Evolutionary conservation across 1,140 invertebrate species (phyloP), one percentile per base, ranked within the genome.

Genomic region (Drosophila busckii): DNA sequence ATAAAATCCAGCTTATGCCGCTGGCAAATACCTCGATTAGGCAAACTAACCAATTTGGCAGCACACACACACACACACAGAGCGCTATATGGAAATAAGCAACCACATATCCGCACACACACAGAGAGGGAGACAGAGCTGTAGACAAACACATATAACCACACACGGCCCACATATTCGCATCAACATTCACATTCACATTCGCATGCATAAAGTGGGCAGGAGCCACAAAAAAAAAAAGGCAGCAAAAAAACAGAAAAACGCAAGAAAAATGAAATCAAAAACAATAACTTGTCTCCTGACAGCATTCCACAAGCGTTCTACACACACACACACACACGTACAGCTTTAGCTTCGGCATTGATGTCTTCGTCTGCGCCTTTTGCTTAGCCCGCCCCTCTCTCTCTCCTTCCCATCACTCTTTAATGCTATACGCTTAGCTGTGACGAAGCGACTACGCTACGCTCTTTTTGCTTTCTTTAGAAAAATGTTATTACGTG

Each of bases 401-500:
- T 12, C 13, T 25, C 4, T 3, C 0, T 19, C 3, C 19, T 3
- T 12, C 10, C 9, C n/a, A 6, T 22, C 20, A 1, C 3, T 52
- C 12, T 22, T 46, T 40, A 20, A 34, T 63, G 59, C 40, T 46
- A 32, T 19, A 54, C 31, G 64, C 56, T 40, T 17, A 55, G 58
- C 38, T 37, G 53, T 46, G n/a, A n/a, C n/a, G n/a, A n/a, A n/a
- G n/a, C n/a, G n/a, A n/a, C n/a, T n/a, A n/a, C n/a, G n/a, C n/a
- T n/a, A n/a, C n/a, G n/a, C n/a, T 48, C 37, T 55, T 70, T 48
- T 40, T 49, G 64, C 54, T 75, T 75, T 73, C 69, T 82, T 82
- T 82, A 66, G 75, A 82, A 82, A 80, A 82, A 82, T 82, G 75
- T 82, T 82, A 82, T 82, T 82, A 82, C 75, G 75, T 82, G 75